Evolutionary conservation across 2,888 invertebrate genomes (phyloP), one percentile per base, ranked within the genome.

Genomic region (Coleophora flavipennella): DNA sequence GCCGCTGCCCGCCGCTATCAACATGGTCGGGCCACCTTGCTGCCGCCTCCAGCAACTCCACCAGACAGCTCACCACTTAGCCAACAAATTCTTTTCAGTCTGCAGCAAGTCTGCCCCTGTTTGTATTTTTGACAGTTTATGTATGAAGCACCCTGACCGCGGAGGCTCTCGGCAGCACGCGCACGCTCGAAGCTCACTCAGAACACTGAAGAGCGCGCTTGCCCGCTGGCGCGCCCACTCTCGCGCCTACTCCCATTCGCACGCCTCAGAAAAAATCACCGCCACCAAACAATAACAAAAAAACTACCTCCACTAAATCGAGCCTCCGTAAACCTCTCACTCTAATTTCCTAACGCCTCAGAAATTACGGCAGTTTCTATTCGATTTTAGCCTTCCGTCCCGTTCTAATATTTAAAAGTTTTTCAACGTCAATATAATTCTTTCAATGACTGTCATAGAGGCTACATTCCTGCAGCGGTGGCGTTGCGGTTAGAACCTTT

Each of bases 1-100:
- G 75, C 86, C 79, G 80, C 84, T 78, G 80, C 86, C 79, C 87
- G 88, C 88, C 66, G 88, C 88, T 81, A 89, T 89, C 86, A 89
- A 87, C 89, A 89, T 89, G 69, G 77, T 80, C 71, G 72, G 62
- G 67, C 75, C 76, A 72, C 73, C 72, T 55, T 58, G 50, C 44
- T 56, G 66, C 65, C 68, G 49, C 55, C 53, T 45, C 56, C 62
- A 58, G 57, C 63, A 61, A 67, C 59, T 51, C 50, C 52, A 67
- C 57, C 75, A 66, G 59, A 62, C 56, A 27, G 38, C 26, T 29
- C 38, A 43, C 38, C 33, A 35, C 37, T 27, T 26, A 25, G 35
- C 10, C n/a, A 29, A 20, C 20, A 20, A 20, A 20, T 3, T 20
- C 20, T 20, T 20, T 20, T 20, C 20, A 20, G 20, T 20, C 6